Evolutionary conservation across 2,797 vertebrate genomes (phyloP).

Genomic region (Micropoecilia bifurca): DNA sequence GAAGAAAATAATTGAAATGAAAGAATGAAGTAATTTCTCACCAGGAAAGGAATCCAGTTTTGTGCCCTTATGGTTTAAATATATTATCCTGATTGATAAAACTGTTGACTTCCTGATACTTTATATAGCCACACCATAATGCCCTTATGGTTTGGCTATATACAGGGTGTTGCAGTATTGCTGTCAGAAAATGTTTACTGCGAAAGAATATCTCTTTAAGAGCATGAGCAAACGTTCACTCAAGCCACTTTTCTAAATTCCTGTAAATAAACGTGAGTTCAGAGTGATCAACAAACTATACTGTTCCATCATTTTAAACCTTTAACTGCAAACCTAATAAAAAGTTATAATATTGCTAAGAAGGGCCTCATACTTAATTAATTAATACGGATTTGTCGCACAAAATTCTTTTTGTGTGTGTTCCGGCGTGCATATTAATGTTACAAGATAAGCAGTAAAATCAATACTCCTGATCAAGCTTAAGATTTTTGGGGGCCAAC

Average conservation of each 20-base stretch:
- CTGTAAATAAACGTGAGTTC: background rate
- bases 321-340: background rate
- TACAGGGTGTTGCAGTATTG: background rate
- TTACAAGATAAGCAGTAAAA: background rate
- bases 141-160: no score
- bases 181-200: background rate
- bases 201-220: background rate
- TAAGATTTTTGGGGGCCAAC: slow-evolving; percentile 9
- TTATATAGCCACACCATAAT: no score
- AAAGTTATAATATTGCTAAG: background rate
- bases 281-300: background rate
- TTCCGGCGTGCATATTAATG: background rate
- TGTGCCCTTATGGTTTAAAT: background rate
- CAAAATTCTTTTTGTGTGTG: background rate
- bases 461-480: background rate
- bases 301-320: background rate
- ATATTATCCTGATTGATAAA: background rate
- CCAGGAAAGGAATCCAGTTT: background rate
- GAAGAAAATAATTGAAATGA: background rate
- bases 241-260: background rate
- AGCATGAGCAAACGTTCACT: background rate
- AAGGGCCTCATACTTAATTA: background rate
- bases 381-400: background rate
- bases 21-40: background rate
- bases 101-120: background rate